These are phyloP conservation scores for Ascidia mentula DNA, from an alignment of 23 tunicate genomes.

Conservation along the genomic window DNA sequence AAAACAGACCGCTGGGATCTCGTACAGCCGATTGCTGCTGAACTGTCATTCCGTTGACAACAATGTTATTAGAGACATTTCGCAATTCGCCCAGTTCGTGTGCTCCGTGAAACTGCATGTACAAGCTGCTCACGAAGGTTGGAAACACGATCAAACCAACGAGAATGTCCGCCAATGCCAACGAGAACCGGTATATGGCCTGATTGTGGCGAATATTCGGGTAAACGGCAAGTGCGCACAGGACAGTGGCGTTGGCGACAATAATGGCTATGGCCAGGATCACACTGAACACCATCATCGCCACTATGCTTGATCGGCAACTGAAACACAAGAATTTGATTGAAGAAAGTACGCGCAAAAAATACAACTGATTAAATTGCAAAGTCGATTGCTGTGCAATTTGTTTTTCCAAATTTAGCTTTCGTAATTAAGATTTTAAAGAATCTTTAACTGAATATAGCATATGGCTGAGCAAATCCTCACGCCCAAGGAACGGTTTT, in stretches of 20 bases:
- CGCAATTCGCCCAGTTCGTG: slow-evolving; percentile 32
- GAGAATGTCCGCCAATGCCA: slow-evolving; percentile 56
- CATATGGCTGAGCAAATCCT: no score
- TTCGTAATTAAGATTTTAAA: no score
- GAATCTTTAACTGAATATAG: no score
- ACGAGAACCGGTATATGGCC: slow-evolving; percentile 49
- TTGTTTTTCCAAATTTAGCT: no score
- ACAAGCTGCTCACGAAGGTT: slow-evolving; percentile 43
- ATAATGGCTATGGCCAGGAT: slow-evolving; percentile 38
- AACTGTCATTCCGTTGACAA: not conserved
- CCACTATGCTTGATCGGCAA: slow-evolving; percentile 44
- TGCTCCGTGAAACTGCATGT: slow-evolving; percentile 5
- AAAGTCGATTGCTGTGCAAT: no score
- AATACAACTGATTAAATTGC: no score
- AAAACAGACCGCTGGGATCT: slow-evolving; percentile 20
- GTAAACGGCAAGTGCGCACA: slow-evolving; percentile 32
- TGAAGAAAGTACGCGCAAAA: no score
- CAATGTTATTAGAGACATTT: slow-evolving; percentile 13
- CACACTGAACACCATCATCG: slow-evolving; percentile 17
- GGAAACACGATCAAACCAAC: slow-evolving; percentile 65
- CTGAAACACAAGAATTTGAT: slow-evolving; percentile 51
- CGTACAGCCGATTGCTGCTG: slow-evolving; percentile 12
- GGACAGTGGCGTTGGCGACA: slow-evolving; percentile 46
- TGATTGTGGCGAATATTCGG: slow-evolving; percentile 45
- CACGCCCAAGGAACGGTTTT: no score